Conservation (phyloP, 2,113 vertebrate genomes). For the Spea bombifrons region DNA sequence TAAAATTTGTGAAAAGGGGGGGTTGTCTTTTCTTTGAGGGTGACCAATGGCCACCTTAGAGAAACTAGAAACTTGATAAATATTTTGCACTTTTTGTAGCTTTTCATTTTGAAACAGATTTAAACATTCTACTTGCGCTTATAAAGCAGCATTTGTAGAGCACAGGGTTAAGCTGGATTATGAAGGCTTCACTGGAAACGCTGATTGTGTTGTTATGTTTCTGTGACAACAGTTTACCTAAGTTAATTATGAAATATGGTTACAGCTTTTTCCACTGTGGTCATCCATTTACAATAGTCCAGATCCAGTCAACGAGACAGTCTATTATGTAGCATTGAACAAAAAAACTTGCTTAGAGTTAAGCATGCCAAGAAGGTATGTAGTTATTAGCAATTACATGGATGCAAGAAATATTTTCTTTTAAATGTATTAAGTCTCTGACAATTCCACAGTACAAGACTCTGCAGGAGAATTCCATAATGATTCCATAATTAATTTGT, state of each 20-base stretch:
- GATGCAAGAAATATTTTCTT: not conserved
- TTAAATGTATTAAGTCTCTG: not conserved
- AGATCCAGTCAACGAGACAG: not conserved
- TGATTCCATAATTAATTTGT: too few relatives aligned
- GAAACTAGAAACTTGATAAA: too few relatives aligned
- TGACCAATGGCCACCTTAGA: too few relatives aligned
- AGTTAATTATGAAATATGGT: slow-evolving; percentile 16
- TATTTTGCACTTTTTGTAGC: too few relatives aligned
- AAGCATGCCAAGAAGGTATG: not conserved
- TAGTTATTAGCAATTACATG: not conserved
- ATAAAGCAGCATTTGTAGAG: not conserved
- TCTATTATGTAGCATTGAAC: slow-evolving; percentile 12
- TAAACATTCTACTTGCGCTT: not conserved
- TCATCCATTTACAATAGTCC: slow-evolving; percentile 12
- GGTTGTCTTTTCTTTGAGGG: too few relatives aligned
- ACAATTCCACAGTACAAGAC: not conserved
- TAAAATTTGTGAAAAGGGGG: too few relatives aligned
- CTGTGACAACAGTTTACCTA: slow-evolving; percentile 40
- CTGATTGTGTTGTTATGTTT: slow-evolving; percentile 29
- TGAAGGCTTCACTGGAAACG: not conserved
- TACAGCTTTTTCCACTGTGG: not conserved
- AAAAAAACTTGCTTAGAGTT: not conserved
- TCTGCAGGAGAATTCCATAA: not conserved
- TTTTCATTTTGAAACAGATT: not conserved
- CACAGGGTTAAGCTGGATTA: slow-evolving; percentile 1